These are phyloP conservation scores for Petrosia ficiformis DNA, from an alignment of 37 sponge, comb jelly and placozoan species.

Conservation along the genomic window DNA sequence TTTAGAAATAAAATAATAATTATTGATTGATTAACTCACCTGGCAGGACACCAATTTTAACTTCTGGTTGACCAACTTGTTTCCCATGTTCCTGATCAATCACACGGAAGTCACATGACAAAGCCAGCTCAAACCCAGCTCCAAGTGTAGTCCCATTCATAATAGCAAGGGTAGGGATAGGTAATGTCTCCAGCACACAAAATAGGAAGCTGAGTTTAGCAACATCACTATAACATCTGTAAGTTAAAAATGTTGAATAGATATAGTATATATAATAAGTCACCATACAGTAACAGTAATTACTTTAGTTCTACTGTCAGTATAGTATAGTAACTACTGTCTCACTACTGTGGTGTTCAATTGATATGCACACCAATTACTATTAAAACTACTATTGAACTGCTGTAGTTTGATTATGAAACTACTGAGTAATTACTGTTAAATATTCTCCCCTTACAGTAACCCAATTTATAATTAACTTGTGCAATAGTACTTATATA, in stretches of 20 bases:
- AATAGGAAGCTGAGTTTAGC: conserved; percentile 15
- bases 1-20: background rate
- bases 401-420: too few relatives aligned
- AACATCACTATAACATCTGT: conserved; percentile 27
- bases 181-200: conserved; percentile 50
- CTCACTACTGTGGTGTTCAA: too few relatives aligned
- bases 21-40: conserved; percentile 10
- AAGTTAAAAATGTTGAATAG: background rate
- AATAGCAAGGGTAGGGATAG: conserved; percentile 55
- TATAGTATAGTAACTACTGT: too few relatives aligned
- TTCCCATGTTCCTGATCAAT: conserved; percentile 34
- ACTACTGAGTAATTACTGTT: too few relatives aligned
- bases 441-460: too few relatives aligned
- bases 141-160: conserved; percentile 62
- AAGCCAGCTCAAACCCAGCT: conserved; percentile 61
- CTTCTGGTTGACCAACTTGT: conserved; percentile 66
- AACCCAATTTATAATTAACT: too few relatives aligned
- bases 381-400: too few relatives aligned
- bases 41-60: conserved; percentile 61
- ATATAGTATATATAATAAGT: too few relatives aligned
- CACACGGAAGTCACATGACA: conserved; percentile 64
- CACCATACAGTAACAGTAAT: too few relatives aligned
- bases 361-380: too few relatives aligned
- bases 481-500: too few relatives aligned
- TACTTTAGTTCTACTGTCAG: too few relatives aligned